Evolutionary conservation across 2,113 vertebrate species (phyloP), one percentile per base, ranked within the genome.

Genomic region (Noctilio leporinus): DNA sequence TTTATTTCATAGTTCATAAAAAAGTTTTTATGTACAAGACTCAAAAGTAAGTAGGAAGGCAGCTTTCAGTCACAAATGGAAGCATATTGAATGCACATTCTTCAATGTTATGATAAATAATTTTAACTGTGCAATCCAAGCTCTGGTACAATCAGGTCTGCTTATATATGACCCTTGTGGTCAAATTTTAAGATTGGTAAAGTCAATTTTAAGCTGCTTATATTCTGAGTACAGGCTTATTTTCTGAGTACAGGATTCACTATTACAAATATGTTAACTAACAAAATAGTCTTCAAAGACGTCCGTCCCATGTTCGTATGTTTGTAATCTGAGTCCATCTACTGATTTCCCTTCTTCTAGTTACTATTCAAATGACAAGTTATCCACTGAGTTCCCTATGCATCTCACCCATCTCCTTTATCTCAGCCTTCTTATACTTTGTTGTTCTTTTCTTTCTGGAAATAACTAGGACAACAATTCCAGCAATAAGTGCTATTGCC

Each of bases 341-440:
- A 80, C 51, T 95, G 24, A 43, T 86, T 65, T 47, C 24, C 86
- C 55, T 38, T 95, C 86, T 81, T 93, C 7, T 10, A 86, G 93
- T 70, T 75, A 69, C 45, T 57, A 38, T 97, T 95, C 33, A 83
- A 85, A 69, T 43, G 17, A 84, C 17, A 96, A 73, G 3, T 98
- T 98, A 98, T 0, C 97, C 86, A 0, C 96, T 98, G 72, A 98
- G 95, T 89, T 98, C 97, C 97, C 98, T 98, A 12, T 98, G 99
- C 97, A 99, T 98, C 97, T 98, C 96, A 2, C 99, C 99, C 99
- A 99, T 98, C 98, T 99, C 99, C 90, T 99, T 99, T 95, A 98
- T 95, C 99, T 99, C 26, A 93, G 49, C 12, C 7, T 59, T 83
- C 55, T 65, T 33, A n/a, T n/a, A n/a, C n/a, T n/a, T n/a, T n/a